Evolutionary conservation across 1,140 invertebrate genomes (phyloP).

Genomic region (Drosophila repleta): DNA sequence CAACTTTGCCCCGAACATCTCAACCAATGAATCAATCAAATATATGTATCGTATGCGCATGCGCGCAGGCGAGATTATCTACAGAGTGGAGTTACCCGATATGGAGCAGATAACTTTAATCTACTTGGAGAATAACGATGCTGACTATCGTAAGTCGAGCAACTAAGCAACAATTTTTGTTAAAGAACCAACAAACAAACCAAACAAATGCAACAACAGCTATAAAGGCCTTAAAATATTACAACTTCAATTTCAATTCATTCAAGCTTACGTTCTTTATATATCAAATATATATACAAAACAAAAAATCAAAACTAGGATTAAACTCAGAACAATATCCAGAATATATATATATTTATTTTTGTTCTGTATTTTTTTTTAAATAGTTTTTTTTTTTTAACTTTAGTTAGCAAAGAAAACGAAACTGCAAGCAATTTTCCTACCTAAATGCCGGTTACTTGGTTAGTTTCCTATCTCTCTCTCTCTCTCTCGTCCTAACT

Average conservation of each 20-base stretch:
- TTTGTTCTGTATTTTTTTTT: slow-evolving; percentile 23
- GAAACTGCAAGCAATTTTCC: slow-evolving; percentile 43
- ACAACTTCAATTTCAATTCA: slow-evolving; percentile 27
- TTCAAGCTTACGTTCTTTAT: slow-evolving; percentile 55
- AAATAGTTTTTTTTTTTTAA: slow-evolving; percentile 19
- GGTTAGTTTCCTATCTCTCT: slow-evolving; percentile 30
- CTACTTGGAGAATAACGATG: slow-evolving; percentile 92
- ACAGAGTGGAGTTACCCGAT: slow-evolving; percentile 94
- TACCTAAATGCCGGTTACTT: slow-evolving; percentile 27
- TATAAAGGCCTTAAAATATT: slow-evolving; percentile 54
- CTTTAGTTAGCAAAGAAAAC: slow-evolving; percentile 35
- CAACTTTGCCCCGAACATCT: slow-evolving; percentile 37
- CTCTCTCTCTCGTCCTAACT: slow-evolving; percentile 17
- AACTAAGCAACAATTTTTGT: slow-evolving; percentile 80
- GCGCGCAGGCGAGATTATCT: slow-evolving; percentile 91
- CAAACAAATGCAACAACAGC: slow-evolving; percentile 50
- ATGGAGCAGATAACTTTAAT: slow-evolving; percentile 95
- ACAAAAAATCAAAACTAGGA: slow-evolving; percentile 21
- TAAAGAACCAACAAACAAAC: slow-evolving; percentile 63
- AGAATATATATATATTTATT: slow-evolving; percentile 47
- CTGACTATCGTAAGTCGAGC: slow-evolving; percentile 88
- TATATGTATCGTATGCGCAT: slow-evolving; percentile 44
- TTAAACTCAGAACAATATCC: slow-evolving; percentile 43
- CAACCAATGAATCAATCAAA: slow-evolving; percentile 51
- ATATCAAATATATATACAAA: slow-evolving; percentile 9